A percentile compares a stretch with the other conserved stretches of the same genome.
phyloP scores from a whole-genome alignment of 2,113 vertebrate species.

The Gymnarchus niloticus region DNA sequence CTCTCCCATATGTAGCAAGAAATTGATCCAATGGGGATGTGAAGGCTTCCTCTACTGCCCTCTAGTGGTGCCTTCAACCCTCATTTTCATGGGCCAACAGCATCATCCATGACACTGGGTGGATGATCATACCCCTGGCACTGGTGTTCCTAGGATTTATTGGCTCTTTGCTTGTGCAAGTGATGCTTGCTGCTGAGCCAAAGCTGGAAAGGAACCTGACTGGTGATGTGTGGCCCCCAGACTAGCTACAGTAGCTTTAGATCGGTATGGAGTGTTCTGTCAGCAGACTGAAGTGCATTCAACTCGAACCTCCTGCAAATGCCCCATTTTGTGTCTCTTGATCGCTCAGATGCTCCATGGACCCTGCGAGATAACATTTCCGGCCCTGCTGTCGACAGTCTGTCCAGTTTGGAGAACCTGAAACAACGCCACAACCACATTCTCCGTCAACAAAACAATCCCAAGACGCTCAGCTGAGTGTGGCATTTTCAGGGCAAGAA shows the following conservation, averaged over 20 bases:
- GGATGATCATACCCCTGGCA: not conserved
- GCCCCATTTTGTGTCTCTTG: not conserved
- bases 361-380: not conserved
- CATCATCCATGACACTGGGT: not conserved
- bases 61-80: not conserved
- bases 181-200: not conserved
- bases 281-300: not conserved
- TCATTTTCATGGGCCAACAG: not conserved
- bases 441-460: not conserved
- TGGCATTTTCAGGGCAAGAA: not conserved
- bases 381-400: not conserved
- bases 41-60: not conserved
- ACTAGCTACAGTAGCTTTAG: not conserved
- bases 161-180: not conserved
- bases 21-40: not conserved
- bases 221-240: not conserved
- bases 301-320: not conserved
- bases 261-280: not conserved
- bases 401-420: not conserved
- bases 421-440: not conserved
- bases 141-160: not conserved
- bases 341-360: constrained; percentile 1
- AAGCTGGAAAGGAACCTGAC: not conserved
- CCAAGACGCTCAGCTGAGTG: not conserved
- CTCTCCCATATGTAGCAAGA: not conserved